Base-by-base conservation (phyloP, 2,888 invertebrate genomes). In the Nemapogon koenigi region DNA sequence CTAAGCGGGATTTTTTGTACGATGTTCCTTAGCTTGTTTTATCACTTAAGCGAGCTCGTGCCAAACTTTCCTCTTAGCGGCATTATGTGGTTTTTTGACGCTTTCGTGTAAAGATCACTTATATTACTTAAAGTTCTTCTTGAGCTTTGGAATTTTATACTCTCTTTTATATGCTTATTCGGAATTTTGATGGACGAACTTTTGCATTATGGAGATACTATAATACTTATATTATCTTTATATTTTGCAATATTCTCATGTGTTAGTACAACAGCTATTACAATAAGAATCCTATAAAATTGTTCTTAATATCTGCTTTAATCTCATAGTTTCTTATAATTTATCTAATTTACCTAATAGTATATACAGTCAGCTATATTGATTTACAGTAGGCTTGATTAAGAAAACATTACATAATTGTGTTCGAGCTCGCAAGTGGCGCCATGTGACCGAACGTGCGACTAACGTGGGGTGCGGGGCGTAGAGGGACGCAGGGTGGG, bases 401-500 rank as follows among this genome's bases (percentile, higher is more conserved):
- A 73, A 70, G 68, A 73, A 75, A 75, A 72, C 67, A 73, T 72
- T 73, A 73, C 64, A 72, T 76, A 75, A 75, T 72, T 73, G 67
- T 71, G 62, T 59, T 62, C 66, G 60, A 65, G 63, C 61, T 22
- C 22, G 22, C 22, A 22, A 22, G 22, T 22, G 22, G 22, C 75
- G 75, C 75, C 72, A 59, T 69, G 61, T 67, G 67, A 64, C 59
- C 50, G 51, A 65, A 69, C 68, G 65, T 70, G 68, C 68, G 71
- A 75, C 73, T 72, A 70, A 66, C 52, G 65, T 58, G 64, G 65
- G 59, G 61, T 56, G 57, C 27, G 37, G 47, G 53, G 48, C 16
- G 27, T 10, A 3, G 28, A 49, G 15, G 27, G 47, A 45, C 45
- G 46, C 48, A 46, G 65, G 59, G 66, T 68, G 70, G 68, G 59